Base-by-base conservation (phyloP, 1,140 invertebrate genomes). In the Lysiphlebus fabarum region DNA sequence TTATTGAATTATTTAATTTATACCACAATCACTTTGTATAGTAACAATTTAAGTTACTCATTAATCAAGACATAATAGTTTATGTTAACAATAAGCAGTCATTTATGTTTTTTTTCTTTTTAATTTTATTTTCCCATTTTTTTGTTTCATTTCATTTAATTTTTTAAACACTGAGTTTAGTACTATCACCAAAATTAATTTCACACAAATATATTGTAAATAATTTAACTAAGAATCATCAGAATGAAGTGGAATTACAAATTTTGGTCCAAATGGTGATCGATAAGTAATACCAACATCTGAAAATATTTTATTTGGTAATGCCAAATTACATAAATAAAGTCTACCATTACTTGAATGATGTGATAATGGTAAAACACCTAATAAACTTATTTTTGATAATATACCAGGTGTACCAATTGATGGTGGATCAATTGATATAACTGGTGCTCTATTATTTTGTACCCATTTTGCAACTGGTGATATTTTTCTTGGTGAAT, bases 211-310 rank as follows among this genome's bases (percentile, higher is more conserved):
- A 26, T 26, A 49, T 49, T 38, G 37, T n/a, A 37, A n/a, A 17
- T 38, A 17, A 55, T 34, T 65, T 63, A 63, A 72, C 70, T 80
- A 80, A 67, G 74, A 81, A 62, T 76, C 79, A 57, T 84, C 84
- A 62, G 83, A 82, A 82, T 94, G 88, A 63, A 95, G 83, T 61
- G 92, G 86, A 79, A 95, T 91, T 66, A 92, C 85, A 78, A 92
- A 90, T 78, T 92, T 90, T 44, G 91, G 87, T 61, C 91, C 91
- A 78, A 95, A 96, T 6, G 93, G 93, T 58, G 92, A 91, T 66
- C 84, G 85, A 76, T 95, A 96, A 40, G 83, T 84, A 59, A 95
- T 89, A 44, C 87, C 87, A 65, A 89, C 83, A 65, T 90, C 86
- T 49, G 81, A 77, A 76, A 90, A 95, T 43, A 93, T 83, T 70